Evolutionary conservation across 2,113 vertebrate genomes (phyloP).

Genomic region (Emydura subglobosa): DNA sequence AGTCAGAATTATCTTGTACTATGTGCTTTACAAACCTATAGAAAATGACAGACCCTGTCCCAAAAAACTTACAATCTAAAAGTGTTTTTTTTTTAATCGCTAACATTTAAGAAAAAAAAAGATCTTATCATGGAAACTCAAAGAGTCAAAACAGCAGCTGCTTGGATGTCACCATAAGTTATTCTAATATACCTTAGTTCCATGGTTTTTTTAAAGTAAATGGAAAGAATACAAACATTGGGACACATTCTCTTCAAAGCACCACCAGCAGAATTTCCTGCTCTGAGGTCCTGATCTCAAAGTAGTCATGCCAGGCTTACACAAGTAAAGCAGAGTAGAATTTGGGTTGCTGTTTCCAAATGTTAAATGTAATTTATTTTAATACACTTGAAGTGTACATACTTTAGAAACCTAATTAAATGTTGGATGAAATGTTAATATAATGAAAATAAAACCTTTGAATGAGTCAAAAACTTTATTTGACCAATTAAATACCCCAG

Average conservation of each 20-base stretch:
- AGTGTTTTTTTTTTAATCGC: background rate
- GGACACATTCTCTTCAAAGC: background rate
- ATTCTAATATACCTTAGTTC: background rate
- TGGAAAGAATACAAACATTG: background rate
- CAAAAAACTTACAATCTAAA: background rate
- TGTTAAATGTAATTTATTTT: background rate
- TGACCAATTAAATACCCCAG: constrained; percentile 18
- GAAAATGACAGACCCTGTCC: background rate
- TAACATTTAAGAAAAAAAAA: background rate
- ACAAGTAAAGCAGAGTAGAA: background rate
- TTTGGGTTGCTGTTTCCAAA: background rate
- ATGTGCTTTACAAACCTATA: background rate
- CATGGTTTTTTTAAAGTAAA: background rate
- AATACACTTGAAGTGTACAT: background rate
- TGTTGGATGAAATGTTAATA: background rate
- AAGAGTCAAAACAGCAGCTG: background rate
- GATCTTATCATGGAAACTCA: background rate
- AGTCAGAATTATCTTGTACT: background rate
- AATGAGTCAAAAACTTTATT: constrained; percentile 17
- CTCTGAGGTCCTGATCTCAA: background rate
- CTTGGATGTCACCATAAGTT: background rate
- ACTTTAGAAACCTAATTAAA: constrained; percentile 44
- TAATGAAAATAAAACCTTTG: background rate
- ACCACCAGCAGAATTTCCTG: background rate
- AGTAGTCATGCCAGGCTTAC: background rate